Evolutionary conservation across 35 echinoderm and acorn worm species (phyloP).

Genomic region (Acanthaster planci): DNA sequence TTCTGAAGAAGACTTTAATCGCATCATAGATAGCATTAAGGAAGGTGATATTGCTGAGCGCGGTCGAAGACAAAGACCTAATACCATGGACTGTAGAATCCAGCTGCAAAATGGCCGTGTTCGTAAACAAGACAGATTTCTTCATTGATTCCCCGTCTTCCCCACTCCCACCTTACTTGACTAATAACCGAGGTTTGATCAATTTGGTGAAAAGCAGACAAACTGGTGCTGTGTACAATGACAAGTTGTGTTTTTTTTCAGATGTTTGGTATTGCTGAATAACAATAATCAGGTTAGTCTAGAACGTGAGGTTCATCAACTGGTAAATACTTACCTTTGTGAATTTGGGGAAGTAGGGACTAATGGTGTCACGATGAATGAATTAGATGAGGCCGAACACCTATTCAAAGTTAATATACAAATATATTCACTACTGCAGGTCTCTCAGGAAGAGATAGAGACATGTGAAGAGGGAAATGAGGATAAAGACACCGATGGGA

Average conservation of each 20-base stretch:
- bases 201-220: slow-evolving; percentile 1
- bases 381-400: slow-evolving; percentile 15
- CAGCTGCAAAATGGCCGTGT: too few relatives aligned
- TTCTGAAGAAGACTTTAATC: too few relatives aligned
- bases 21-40: too few relatives aligned
- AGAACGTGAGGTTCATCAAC: neutral
- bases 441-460: too few relatives aligned
- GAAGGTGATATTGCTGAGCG: too few relatives aligned
- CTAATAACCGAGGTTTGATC: neutral
- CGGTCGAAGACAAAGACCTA: too few relatives aligned
- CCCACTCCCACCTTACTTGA: neutral
- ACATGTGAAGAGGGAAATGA: too few relatives aligned
- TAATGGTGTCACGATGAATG: neutral
- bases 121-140: too few relatives aligned
- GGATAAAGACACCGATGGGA: neutral
- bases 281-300: neutral
- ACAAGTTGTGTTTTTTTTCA: slow-evolving; percentile 46
- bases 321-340: neutral
- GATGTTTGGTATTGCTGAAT: slow-evolving; percentile 35
- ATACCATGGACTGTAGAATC: too few relatives aligned
- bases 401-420: slow-evolving; percentile 25
- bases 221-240: slow-evolving; percentile 3
- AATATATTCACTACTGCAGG: slow-evolving; percentile 2
- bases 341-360: neutral
- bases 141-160: neutral